Conservation (phyloP, 1,140 invertebrate species). For the Bombus superbus region DNA sequence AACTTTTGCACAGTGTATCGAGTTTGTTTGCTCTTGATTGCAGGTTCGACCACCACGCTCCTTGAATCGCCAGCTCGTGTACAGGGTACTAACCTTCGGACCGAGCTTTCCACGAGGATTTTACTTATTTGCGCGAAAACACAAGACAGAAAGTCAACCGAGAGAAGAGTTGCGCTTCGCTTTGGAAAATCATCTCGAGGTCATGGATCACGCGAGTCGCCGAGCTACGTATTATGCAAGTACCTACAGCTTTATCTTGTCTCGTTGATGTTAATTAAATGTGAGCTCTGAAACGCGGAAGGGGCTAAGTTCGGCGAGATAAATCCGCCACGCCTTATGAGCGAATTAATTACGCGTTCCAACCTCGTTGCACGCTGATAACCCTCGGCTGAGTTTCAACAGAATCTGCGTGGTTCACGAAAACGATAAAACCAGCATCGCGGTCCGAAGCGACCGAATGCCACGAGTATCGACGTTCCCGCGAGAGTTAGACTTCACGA, state of each 20-base stretch:
- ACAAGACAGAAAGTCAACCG: no score
- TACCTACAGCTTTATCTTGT: constrained; percentile 55
- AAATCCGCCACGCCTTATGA: constrained; percentile 32
- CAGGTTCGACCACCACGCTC: no score
- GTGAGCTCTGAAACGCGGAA: constrained; percentile 61
- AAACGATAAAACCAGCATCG: background rate
- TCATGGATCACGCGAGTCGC: background rate
- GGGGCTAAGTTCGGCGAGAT: constrained; percentile 50
- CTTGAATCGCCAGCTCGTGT: no score
- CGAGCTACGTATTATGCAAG: constrained; percentile 58
- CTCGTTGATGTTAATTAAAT: constrained; percentile 66
- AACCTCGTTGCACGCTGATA: background rate
- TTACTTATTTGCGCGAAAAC: no score
- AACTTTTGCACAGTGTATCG: no score
- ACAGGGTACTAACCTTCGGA: no score
- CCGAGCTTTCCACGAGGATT: no score
- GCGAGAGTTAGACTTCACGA: background rate
- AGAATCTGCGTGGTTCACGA: background rate
- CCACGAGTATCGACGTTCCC: background rate
- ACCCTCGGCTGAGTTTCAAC: constrained; percentile 1
- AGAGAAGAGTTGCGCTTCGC: background rate
- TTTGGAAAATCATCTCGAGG: constrained; percentile 10
- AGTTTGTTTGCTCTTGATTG: no score
- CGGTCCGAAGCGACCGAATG: no score
- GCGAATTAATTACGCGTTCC: constrained; percentile 27